Base-by-base conservation (phyloP, 2,888 invertebrate genomes). In the Pristionchus arcanus region DNA sequence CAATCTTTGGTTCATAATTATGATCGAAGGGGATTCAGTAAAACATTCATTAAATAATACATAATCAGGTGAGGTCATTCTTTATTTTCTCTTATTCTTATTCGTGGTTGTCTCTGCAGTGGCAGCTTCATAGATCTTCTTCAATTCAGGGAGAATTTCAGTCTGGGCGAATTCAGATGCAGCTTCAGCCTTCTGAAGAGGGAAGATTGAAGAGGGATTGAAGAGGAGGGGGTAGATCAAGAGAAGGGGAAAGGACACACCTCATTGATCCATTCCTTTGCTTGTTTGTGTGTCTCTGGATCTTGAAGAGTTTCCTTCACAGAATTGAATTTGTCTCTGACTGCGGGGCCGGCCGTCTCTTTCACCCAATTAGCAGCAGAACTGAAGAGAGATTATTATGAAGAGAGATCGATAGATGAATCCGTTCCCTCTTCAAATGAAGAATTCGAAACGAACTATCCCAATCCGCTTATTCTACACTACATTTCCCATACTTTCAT, bases 81-180 rank as follows among this genome's bases (percentile, higher is more conserved):
- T 74, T 37, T 74, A 37, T 77, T n/a, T 77, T 13, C 77, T 77
- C 42, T 77, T 77, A 25, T 37, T 25, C 37, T 37, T 42, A 42
- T 77, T 37, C 2, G 77, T 77, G 11, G 83, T 83, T 21, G 83
- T 90, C 19, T 92, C 93, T 19, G 92, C 92, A 13, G 92, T 92
- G 3, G 93, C 94, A 2, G 94, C 94, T 49, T 93, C 92, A 87
- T 93, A 93, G 83, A 94, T 93, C 90, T 94, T 94, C 92, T 94
- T 93, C 91, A 94, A 90, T 89, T 94, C 94, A 63, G 94, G 94
- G n/a, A 94, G 88, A 37, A 94, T 92, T 89, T 94, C 94, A 19
- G 93, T 92, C 84, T 94, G 92, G 66, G 94, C 92, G 90, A 94
- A 94, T 53, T 92, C 91, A n/a, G 93, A 91, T 16, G 92, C 92